Conservation (phyloP, 2,888 invertebrate genomes). For the Stomorhina lunata region DNA sequence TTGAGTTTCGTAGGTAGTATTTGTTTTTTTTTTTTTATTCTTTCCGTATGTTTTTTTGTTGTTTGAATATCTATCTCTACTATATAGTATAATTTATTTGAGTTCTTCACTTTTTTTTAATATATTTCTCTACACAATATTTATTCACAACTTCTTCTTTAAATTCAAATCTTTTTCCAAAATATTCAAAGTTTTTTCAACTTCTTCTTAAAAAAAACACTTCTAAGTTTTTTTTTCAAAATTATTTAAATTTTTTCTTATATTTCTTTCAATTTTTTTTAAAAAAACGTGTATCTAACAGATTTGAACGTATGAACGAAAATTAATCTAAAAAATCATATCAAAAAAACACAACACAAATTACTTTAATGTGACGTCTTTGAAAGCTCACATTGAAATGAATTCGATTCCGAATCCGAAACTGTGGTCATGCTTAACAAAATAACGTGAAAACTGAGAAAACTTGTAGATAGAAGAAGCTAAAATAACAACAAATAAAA, state of each 20-base stretch:
- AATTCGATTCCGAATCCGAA: too few species aligned
- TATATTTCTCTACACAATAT: conserved; percentile 28
- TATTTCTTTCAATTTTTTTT: neutral
- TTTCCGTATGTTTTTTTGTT: conserved; percentile 1
- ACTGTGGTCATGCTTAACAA: conserved; percentile 45
- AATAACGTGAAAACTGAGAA: conserved; percentile 22
- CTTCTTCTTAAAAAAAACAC: too few species aligned
- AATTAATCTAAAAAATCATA: conserved; percentile 34
- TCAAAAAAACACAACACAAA: conserved; percentile 49
- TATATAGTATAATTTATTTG: conserved; percentile 32
- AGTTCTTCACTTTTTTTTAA: conserved; percentile 27
- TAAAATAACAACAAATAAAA: neutral
- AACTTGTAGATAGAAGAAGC: neutral
- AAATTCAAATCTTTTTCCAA: conserved; percentile 39
- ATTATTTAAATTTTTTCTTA: conserved; percentile 12
- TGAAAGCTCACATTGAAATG: conserved; percentile 63
- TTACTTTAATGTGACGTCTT: conserved; percentile 51
- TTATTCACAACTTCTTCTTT: conserved; percentile 3
- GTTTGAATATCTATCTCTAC: too few species aligned
- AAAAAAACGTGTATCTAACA: conserved; percentile 46
- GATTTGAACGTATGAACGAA: conserved; percentile 44
- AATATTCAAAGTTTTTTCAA: neutral
- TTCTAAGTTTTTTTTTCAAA: neutral
- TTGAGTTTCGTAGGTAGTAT: conserved; percentile 10
- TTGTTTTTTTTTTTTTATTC: conserved; percentile 27